Evolutionary conservation across 64 coral and sea anemone genomes (phyloP).

Genomic region (Porites lutea): DNA sequence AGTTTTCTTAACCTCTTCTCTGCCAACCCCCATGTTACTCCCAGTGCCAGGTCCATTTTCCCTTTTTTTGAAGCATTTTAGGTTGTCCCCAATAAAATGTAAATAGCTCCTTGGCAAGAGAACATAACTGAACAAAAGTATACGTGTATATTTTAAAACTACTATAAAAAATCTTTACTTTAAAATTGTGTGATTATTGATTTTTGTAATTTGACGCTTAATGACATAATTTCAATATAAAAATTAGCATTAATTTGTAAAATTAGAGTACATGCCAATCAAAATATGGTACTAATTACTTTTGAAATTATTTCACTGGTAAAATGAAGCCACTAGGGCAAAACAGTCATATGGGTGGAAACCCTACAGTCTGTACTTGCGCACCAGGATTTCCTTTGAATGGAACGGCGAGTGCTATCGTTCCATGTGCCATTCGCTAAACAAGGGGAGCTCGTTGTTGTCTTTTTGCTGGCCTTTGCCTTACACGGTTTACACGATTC

Average conservation of each 20-base stretch:
- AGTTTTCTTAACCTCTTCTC: too few species aligned
- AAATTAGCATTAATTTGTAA: too few species aligned
- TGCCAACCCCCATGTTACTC: not conserved
- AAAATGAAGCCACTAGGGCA: not conserved
- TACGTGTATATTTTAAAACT: not conserved
- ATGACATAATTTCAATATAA: not conserved
- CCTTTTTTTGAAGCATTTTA: not conserved
- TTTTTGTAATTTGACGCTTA: slow-evolving; percentile 15
- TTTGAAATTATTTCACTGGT: slow-evolving; percentile 3
- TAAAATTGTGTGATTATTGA: not conserved
- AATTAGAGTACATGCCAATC: not conserved
- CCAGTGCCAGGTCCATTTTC: slow-evolving; percentile 4
- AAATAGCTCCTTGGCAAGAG: not conserved
- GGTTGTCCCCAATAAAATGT: slow-evolving; percentile 2
- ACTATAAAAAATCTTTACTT: not conserved
- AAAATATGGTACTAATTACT: slow-evolving; percentile 1
- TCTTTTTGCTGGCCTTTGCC: slow-evolving; percentile 20
- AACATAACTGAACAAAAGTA: not conserved
- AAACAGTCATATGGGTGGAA: slow-evolving; percentile 3
- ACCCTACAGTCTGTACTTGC: slow-evolving; percentile 14
- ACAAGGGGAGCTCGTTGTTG: slow-evolving; percentile 32
- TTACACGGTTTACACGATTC: slow-evolving; percentile 9
- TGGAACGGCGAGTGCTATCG: not conserved
- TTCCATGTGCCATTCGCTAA: not conserved
- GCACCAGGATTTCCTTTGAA: slow-evolving; percentile 5